phyloP scores from a whole-genome alignment of 2,888 invertebrate genomes.

The Bembecia ichneumoniformis region DNA sequence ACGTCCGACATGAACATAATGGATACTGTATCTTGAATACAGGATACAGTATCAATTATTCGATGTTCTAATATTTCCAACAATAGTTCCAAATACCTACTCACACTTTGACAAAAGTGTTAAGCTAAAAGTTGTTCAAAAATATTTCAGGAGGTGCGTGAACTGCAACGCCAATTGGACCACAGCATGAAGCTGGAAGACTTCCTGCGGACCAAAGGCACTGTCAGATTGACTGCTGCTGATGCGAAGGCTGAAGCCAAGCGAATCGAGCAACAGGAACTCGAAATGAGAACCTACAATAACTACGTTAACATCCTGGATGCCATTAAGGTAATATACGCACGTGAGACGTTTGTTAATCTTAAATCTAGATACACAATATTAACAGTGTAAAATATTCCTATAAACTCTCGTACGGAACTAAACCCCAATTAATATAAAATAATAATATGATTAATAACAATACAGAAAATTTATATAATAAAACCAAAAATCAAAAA shows the following conservation, averaged over 20 bases:
- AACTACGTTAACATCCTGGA: conserved; percentile 83
- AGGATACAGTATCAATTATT: too few relatives aligned
- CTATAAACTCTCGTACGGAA: too few relatives aligned
- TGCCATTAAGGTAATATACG: conserved; percentile 75
- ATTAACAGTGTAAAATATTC: too few relatives aligned
- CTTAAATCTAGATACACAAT: too few relatives aligned
- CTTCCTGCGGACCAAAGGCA: conserved; percentile 88
- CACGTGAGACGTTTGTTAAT: too few relatives aligned
- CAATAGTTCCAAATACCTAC: not conserved
- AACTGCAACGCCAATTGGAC: conserved; percentile 87
- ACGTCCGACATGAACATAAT: too few relatives aligned
- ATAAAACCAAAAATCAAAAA: too few relatives aligned
- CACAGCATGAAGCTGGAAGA: conserved; percentile 88
- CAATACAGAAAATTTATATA: too few relatives aligned
- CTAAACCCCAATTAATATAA: too few relatives aligned
- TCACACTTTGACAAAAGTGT: not conserved
- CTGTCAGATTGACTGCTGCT: conserved; percentile 81
- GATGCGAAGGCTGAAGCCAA: conserved; percentile 82
- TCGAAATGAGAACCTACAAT: conserved; percentile 78
- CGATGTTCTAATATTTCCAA: too few relatives aligned
- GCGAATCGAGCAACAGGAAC: conserved; percentile 76
- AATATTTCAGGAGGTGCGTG: conserved; percentile 81
- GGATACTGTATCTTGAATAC: too few relatives aligned
- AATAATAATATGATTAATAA: too few relatives aligned
- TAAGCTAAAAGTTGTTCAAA: not conserved